Evolutionary conservation across 2,113 vertebrate species (phyloP).

Genomic region (Clarias macrocephalus): DNA sequence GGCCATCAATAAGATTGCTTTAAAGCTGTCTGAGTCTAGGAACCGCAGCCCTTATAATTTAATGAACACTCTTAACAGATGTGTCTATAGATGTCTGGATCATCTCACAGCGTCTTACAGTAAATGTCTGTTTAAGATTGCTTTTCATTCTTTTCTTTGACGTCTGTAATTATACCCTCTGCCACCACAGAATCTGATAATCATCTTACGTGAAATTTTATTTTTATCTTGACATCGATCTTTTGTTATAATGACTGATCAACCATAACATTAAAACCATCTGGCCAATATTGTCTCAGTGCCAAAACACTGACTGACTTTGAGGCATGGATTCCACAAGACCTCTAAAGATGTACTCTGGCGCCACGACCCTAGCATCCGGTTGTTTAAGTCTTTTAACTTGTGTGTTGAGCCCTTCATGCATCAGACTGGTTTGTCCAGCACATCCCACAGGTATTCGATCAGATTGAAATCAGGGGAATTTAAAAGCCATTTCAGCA

Average conservation of each 20-base stretch:
- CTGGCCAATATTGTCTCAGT: too few species aligned
- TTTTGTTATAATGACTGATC: neutral
- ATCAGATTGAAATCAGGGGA: too few species aligned
- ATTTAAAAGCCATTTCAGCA: too few species aligned
- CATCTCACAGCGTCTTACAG: neutral
- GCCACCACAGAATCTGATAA: neutral
- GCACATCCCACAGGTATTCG: too few species aligned
- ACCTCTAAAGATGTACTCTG: too few species aligned
- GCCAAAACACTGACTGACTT: too few species aligned
- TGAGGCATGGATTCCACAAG: too few species aligned
- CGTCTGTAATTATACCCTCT: neutral
- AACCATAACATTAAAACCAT: too few species aligned
- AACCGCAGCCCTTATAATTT: slow-evolving; percentile 16
- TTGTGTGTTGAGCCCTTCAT: too few species aligned
- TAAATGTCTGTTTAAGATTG: neutral
- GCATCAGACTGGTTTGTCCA: too few species aligned
- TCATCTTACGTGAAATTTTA: slow-evolving; percentile 11
- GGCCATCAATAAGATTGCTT: slow-evolving; percentile 17
- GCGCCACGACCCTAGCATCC: too few species aligned
- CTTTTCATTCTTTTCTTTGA: neutral
- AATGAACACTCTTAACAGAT: slow-evolving; percentile 14
- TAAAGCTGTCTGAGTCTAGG: slow-evolving; percentile 12
- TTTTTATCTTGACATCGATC: neutral
- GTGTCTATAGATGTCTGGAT: slow-evolving; percentile 17
- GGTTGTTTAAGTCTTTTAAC: too few species aligned